Evolutionary conservation across 1,140 invertebrate species (phyloP).

Genomic region (Ceratosolen fusciceps): DNA sequence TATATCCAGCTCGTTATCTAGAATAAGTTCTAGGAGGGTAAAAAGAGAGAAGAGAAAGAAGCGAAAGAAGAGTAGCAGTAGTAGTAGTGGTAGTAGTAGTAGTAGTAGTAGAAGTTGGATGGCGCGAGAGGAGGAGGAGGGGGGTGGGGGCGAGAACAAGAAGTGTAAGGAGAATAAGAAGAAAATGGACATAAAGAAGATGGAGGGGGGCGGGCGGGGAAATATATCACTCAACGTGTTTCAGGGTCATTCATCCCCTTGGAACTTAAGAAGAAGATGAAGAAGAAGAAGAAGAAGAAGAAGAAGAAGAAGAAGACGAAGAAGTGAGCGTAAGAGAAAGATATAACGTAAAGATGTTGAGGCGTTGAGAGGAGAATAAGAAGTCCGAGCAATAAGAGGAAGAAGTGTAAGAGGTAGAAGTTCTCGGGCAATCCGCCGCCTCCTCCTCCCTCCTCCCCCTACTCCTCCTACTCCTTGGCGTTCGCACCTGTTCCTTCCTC

Average conservation of each 20-base stretch:
- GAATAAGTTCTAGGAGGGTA: neutral
- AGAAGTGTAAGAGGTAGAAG: conserved; percentile 11
- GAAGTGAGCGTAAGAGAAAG: neutral
- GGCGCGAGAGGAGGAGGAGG: too few relatives aligned
- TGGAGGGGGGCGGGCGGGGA: neutral
- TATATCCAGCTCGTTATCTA: neutral
- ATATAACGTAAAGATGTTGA: neutral
- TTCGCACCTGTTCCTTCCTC: conserved; percentile 15
- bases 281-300: too few relatives aligned
- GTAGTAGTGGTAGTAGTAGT: too few relatives aligned
- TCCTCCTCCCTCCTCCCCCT: neutral
- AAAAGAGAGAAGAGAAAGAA: neutral
- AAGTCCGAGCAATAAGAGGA: neutral
- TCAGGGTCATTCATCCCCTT: conserved; percentile 36
- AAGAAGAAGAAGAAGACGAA: too few relatives aligned
- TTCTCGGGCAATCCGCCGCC: neutral
- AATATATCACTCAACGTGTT: neutral
- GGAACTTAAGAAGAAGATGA: too few relatives aligned
- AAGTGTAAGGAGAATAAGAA: neutral
- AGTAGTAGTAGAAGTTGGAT: too few relatives aligned
- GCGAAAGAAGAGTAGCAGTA: neutral
- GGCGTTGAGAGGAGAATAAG: neutral
- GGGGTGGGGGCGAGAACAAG: too few relatives aligned
- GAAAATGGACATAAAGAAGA: neutral
- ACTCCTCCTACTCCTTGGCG: neutral